phyloP scores from a whole-genome alignment of 2,113 vertebrate species.

The Phycodurus eques region DNA sequence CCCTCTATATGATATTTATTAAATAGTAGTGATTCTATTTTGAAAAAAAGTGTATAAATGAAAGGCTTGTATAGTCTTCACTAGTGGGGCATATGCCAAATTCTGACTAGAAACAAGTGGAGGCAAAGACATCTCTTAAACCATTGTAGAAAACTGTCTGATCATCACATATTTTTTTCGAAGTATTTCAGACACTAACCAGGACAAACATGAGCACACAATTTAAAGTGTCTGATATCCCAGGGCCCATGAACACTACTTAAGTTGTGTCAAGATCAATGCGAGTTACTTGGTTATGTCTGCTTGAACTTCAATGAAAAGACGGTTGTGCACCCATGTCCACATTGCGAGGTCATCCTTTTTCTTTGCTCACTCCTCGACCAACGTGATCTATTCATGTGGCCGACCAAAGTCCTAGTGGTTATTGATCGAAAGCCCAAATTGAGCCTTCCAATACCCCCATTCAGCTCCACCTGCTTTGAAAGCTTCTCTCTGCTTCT shows the following conservation, averaged over 20 bases:
- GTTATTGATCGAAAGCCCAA: constrained; percentile 44
- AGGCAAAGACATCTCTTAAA: neutral
- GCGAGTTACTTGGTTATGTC: constrained; percentile 19
- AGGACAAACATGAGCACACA: neutral
- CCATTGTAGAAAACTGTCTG: neutral
- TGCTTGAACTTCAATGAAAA: neutral
- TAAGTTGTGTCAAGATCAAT: constrained; percentile 13
- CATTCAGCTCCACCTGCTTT: constrained; percentile 52
- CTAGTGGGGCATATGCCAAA: neutral
- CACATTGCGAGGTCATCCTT: constrained; percentile 15
- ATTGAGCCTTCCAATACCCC: constrained; percentile 27
- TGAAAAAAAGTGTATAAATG: neutral
- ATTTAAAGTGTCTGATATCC: constrained; percentile 4
- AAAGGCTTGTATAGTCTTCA: neutral
- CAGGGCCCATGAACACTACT: constrained; percentile 15
- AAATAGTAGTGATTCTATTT: neutral
- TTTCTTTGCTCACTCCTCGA: constrained; percentile 51
- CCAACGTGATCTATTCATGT: constrained; percentile 37
- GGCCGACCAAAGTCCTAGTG: constrained; percentile 49
- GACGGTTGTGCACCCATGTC: neutral
- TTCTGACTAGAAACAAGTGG: neutral
- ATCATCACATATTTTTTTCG: neutral
- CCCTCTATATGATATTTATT: neutral
- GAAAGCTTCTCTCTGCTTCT: constrained; percentile 52
- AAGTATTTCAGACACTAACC: neutral